Evolutionary conservation across 2,797 vertebrate species (phyloP).

Genomic region (Gymnothorax reevesii): DNA sequence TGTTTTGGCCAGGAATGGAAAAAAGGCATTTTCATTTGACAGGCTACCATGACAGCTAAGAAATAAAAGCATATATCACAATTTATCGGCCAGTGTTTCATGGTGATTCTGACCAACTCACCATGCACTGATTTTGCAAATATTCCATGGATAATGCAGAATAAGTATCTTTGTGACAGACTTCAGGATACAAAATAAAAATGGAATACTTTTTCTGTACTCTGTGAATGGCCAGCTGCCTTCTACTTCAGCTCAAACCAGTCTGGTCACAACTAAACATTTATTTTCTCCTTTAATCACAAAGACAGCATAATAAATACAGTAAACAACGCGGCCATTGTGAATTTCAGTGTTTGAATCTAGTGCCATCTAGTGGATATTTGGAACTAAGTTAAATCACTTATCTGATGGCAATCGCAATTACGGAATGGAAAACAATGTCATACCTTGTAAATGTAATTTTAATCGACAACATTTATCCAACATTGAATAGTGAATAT

Average conservation of each 20-base stretch:
- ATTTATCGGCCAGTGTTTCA: neutral
- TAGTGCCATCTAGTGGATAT: conserved; percentile 30
- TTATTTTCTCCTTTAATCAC: neutral
- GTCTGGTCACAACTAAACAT: neutral
- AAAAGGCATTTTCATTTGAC: too few relatives aligned
- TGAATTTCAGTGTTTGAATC: conserved; percentile 6
- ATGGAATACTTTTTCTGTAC: neutral
- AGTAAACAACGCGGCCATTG: too few relatives aligned
- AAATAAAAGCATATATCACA: too few relatives aligned
- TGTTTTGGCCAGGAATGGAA: too few relatives aligned
- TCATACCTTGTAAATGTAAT: neutral
- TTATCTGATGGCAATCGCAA: neutral
- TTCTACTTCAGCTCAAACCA: neutral
- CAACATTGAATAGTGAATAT: neutral
- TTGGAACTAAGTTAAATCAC: neutral
- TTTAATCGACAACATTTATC: neutral
- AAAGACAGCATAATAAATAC: neutral
- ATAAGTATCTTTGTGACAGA: neutral
- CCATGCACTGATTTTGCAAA: neutral
- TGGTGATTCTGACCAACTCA: neutral
- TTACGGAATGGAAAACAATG: neutral
- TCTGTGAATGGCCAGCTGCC: neutral
- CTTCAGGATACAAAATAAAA: neutral
- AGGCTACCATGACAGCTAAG: too few relatives aligned
- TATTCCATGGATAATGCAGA: too few relatives aligned